Evolutionary conservation across 2,113 vertebrate species (phyloP).

Genomic region (Bettongia penicillata): DNA sequence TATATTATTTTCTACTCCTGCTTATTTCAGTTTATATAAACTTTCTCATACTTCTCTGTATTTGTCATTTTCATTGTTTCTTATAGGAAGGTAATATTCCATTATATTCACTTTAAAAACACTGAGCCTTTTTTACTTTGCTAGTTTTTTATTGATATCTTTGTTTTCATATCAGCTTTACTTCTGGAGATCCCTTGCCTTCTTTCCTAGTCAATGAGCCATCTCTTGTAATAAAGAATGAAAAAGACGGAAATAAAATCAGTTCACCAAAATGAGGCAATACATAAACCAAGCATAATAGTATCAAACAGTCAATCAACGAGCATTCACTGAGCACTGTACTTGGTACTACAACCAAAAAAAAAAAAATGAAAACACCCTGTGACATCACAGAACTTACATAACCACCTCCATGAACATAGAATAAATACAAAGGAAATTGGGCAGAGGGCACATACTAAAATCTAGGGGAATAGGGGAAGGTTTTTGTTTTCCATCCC

Average conservation of each 20-base stretch:
- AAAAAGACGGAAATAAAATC: neutral
- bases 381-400: neutral
- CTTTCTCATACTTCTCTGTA: neutral
- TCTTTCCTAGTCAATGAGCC: neutral
- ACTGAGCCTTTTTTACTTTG: neutral
- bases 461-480: neutral
- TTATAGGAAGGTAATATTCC: neutral
- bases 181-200: neutral
- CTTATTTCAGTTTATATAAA: neutral
- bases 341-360: neutral
- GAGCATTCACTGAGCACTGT: neutral
- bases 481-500: neutral
- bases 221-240: neutral
- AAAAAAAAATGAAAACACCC: neutral
- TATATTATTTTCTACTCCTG: neutral
- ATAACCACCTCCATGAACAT: neutral
- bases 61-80: neutral
- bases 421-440: neutral
- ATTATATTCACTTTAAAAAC: neutral
- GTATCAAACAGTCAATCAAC: neutral
- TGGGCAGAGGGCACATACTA: neutral
- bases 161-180: neutral
- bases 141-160: neutral
- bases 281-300: neutral
- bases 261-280: neutral